Conservation (phyloP, 2,888 invertebrate genomes). For the Habrosyne pyritoides region DNA sequence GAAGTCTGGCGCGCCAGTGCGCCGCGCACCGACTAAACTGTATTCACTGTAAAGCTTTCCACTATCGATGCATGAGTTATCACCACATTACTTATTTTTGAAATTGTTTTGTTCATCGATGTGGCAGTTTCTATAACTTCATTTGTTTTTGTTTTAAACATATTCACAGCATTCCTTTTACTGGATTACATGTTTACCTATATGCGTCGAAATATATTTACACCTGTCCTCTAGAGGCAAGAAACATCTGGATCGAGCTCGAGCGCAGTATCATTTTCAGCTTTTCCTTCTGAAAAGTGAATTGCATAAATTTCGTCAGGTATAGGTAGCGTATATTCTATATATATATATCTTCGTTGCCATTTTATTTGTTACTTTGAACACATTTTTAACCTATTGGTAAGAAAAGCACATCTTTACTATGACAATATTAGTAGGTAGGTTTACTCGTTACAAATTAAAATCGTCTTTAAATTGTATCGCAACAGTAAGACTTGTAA, state of each 20-base stretch:
- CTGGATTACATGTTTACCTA: neutral
- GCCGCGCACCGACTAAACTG: conserved; percentile 48
- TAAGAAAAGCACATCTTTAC: no score
- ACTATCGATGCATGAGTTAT: conserved; percentile 54
- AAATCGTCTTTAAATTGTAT: no score
- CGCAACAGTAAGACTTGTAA: no score
- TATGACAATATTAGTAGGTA: no score
- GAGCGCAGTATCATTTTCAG: neutral
- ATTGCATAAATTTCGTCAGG: neutral
- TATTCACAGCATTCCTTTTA: neutral
- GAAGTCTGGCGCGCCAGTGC: conserved; percentile 49
- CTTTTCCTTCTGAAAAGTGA: conserved; percentile 2
- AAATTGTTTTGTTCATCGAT: neutral
- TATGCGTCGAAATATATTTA: neutral
- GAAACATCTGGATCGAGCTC: neutral
- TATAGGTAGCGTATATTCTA: neutral
- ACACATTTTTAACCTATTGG: neutral
- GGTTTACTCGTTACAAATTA: no score
- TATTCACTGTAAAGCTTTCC: conserved; percentile 54
- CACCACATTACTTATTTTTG: conserved; percentile 20
- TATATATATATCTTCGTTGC: neutral
- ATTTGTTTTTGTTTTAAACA: neutral
- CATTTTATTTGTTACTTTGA: neutral
- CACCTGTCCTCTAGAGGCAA: neutral
- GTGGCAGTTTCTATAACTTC: neutral